Conservation (phyloP, 2,888 invertebrate species). For the Ischnura elegans region DNA sequence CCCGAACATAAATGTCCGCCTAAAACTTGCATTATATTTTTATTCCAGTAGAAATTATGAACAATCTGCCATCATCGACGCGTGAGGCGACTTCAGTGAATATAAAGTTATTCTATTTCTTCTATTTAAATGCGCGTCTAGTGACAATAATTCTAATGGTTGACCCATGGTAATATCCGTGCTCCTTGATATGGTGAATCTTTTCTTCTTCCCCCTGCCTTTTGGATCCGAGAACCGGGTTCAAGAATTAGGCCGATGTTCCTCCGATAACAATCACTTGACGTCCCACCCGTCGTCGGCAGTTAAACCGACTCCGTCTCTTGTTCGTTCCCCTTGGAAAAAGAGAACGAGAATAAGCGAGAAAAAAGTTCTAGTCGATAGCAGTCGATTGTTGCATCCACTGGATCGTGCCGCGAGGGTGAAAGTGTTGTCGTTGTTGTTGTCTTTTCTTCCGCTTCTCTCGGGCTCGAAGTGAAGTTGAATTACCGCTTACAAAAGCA, state of each 20-base stretch:
- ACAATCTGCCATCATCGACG: no score
- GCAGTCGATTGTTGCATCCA: background rate
- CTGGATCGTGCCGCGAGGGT: background rate
- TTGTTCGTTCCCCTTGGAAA: background rate
- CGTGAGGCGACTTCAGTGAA: no score
- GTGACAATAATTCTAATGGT: no score
- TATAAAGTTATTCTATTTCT: no score
- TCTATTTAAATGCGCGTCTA: no score
- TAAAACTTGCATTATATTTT: no score
- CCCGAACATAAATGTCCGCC: no score
- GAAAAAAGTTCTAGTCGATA: background rate
- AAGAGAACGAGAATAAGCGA: background rate
- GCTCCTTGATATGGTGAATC: background rate
- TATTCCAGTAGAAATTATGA: no score
- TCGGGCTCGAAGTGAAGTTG: slow-evolving; percentile 24
- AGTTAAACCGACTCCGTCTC: background rate
- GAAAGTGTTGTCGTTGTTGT: slow-evolving; percentile 31
- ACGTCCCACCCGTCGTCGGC: background rate
- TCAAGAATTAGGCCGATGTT: background rate
- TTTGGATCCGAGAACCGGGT: background rate
- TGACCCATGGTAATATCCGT: no score
- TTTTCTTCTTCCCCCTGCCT: background rate
- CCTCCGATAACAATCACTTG: background rate
- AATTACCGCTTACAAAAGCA: background rate
- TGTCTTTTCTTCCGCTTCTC: background rate